Evolutionary conservation across 2,888 invertebrate species (phyloP), one percentile per base, ranked within the genome.

Genomic region (Parapristionchus giblindavisi): DNA sequence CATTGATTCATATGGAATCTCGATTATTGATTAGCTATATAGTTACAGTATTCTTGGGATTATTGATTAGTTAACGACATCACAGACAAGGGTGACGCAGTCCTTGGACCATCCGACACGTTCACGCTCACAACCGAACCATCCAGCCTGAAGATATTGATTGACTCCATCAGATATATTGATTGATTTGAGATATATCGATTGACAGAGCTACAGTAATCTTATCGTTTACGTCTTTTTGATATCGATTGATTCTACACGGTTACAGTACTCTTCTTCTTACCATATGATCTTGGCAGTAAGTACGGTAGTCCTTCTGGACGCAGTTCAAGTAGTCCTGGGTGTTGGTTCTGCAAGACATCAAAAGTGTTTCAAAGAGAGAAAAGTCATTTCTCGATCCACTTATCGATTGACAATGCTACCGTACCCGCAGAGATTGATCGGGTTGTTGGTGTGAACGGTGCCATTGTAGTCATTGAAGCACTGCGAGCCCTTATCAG

Each of bases 91-190:
- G 6, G 52, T 54, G 54, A 38, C 24, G 27, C 70, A 70, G 54
- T 70, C 70, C 54, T 36, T 38, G 38, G 54, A 54, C 70, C 70
- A 70, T 29, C 70, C 70, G 32, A 70, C 32, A 21, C 70, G 70
- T 40, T 70, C 70, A 29, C 54, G 52, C 43, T 70, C 70, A 40
- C 70, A 70, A 24, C 54, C 70, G 70, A 70, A 70, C 70, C 70
- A 70, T 1, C 70, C 70, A 21, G 54, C 70, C 70, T 70, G 70
- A 21, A 70, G 38, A 1, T 3, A 11, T 1, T 27, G 4, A 3
- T 60, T 54, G 1, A 27, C 5, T 27, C 11, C 29, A 11, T 2
- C 11, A 27, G 4, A 52, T 24, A 4, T 52, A 52, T 54, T 24
- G n/a, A n/a, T 52, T 17, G 3, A 52, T 21, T 24, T 54, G 14